Base-by-base conservation (phyloP, 2,113 vertebrate genomes). In the Melanocharis versteri region DNA sequence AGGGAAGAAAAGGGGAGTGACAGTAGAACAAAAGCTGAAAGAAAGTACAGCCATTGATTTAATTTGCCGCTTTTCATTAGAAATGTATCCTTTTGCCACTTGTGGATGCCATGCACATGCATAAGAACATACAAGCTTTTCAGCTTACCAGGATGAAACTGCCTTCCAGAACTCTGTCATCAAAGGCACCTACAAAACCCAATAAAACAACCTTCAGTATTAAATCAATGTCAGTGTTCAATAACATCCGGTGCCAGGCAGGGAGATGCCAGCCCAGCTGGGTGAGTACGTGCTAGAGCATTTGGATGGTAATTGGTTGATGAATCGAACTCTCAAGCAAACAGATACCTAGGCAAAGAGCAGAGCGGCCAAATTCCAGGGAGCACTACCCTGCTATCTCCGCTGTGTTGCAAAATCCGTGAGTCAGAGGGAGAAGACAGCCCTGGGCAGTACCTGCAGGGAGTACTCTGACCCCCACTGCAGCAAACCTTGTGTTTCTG, bases 371-470 rank as follows among this genome's bases (percentile, higher is more conserved):
- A 88, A 92, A 94, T 89, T 96, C 92, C 91, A 90, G 16, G 47
- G 40, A 72, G 78, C 47, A 4, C 68, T 85, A 68, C 68, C 48
- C 68, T 94, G 94, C 82, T 94, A 66, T 94, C 93, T 93, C 64
- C 2, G 0, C 79, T 48, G 57, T 6, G 17, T 94, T 96, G 78
- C 85, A 85, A 94, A 87, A 89, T 8, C 7, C 1, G 0, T 94
- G 93, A 97, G 48, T 95, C 90, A 91, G 90, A 90, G 44, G 60
- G 14, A 88, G 75, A 51, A 89, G 82, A 56, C 10, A 89, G 75
- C 65, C 84, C 88, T 57, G 82, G 47, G 89, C 77, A 68, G 76
- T 15, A 35, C 26, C 58, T 81, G 47, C 76, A 56, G 39, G 9
- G 35, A 90, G 78, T 40, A 83, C 83, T 88, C 39, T 87, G 90